phyloP scores from a whole-genome alignment of 2,113 vertebrate species.

The Grantiella picta region DNA sequence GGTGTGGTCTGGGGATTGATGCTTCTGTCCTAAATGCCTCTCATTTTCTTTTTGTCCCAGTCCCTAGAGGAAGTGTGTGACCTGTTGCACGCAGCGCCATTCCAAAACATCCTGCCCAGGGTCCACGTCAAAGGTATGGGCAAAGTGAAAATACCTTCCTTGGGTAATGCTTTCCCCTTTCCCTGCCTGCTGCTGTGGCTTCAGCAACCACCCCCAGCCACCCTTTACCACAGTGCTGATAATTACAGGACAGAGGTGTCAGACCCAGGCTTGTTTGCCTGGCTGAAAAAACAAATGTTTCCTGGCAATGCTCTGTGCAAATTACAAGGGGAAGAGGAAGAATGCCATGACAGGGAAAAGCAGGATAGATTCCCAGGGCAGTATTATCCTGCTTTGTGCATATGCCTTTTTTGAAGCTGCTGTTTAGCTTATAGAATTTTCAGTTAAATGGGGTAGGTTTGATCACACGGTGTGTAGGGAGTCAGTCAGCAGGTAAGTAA shows the following conservation, averaged over 20 bases:
- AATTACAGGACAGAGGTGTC: neutral
- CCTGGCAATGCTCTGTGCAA: neutral
- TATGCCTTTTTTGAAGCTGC: neutral
- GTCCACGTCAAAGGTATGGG: constrained; percentile 85
- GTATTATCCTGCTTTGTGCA: neutral
- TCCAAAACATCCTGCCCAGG: constrained; percentile 87
- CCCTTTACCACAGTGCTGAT: neutral
- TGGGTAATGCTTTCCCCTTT: neutral
- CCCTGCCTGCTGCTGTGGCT: neutral
- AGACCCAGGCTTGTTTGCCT: neutral
- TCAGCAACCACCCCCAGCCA: accelerated
- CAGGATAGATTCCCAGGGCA: neutral
- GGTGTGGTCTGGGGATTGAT: neutral
- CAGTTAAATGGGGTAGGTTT: neutral
- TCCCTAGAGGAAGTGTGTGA: constrained; percentile 89
- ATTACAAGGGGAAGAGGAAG: neutral
- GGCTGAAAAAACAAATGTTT: neutral
- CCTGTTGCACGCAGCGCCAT: constrained; percentile 84
- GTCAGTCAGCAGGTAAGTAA: neutral
- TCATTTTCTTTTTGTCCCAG: constrained; percentile 52
- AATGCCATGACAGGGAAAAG: accelerated
- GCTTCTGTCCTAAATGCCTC: neutral
- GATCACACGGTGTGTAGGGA: neutral
- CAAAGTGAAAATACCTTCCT: neutral
- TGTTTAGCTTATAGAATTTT: neutral